Evolutionary conservation across 53 echinoderm and acorn worm species (phyloP), one percentile per base, ranked within the genome.

Genomic region (Apostichopus leukothele): DNA sequence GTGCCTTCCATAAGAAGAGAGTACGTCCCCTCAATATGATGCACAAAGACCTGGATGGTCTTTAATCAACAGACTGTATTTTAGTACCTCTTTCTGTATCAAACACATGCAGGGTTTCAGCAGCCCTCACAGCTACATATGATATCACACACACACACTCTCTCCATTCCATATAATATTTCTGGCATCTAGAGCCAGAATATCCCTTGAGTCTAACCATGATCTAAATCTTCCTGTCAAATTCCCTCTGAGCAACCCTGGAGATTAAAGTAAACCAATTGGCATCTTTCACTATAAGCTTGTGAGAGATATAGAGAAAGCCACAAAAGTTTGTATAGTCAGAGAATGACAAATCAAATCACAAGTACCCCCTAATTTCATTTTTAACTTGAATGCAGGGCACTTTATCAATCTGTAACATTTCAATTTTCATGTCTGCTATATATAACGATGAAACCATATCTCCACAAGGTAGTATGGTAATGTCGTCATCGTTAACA

Each of bases 181-280:
- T 81, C 81, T 55, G 81, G 81, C 54, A 81, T 81, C 81, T 54
- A 22, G 19, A 55, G 54, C n/a, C 81, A 9, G 19, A 26, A 55
- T 81, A 39, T 59, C 81, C 81, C 57, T 10, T 8, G 81, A 54
- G 54, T 57, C 54, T 21, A 81, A 11, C 59, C 7, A 54, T 55
- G 81, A 81, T 50, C 55, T 81, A 81, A 81, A 81, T 81, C 55
- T 59, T 81, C 81, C 53, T 54, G 54, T 57, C 71, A 71, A 18
- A 55, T 81, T 59, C 59, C 55, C 54, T 81, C 81, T 53, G 81
- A 54, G 81, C 20, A 81, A 20, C 57, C 16, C 59, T 59, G 54
- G 81, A 22, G 59, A 81, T 21, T 59, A 9, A 20, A 81, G 20
- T 71, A 71, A 71, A 71, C 71, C 71, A 19, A 71, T 71, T 19